Percentiles rank a stretch among this genome's conserved stretches.
phyloP scores from a whole-genome alignment of 2,113 vertebrate species.

The Syngnathus floridae region DNA sequence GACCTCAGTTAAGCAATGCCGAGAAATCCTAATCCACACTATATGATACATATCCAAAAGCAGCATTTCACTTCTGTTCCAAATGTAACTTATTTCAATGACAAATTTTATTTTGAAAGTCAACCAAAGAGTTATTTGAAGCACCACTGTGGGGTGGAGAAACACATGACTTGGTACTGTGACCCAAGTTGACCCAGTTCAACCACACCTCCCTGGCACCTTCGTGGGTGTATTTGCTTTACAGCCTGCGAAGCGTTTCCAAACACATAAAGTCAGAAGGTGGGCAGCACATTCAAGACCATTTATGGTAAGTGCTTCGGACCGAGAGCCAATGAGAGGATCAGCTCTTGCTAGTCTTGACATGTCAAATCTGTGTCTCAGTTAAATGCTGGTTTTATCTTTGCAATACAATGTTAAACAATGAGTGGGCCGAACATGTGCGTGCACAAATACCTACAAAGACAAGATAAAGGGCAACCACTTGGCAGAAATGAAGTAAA shows the following conservation, averaged over 20 bases:
- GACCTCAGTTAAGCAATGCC: not conserved
- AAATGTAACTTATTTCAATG: not conserved
- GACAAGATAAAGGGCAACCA: constrained; percentile 1
- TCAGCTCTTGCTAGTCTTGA: constrained; percentile 8
- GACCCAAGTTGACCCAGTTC: constrained; percentile 11
- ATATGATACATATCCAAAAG: not conserved
- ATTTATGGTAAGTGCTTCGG: constrained; percentile 54
- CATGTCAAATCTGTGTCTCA: not conserved
- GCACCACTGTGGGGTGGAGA: not conserved
- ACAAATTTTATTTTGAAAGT: not conserved
- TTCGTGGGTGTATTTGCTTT: constrained; percentile 44
- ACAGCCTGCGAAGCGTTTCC: constrained; percentile 38
- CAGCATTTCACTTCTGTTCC: not conserved
- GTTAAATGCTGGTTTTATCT: not conserved
- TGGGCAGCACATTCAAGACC: constrained; percentile 35
- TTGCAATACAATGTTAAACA: constrained; percentile 7
- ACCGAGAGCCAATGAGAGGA: constrained; percentile 12
- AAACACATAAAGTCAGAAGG: constrained; percentile 38
- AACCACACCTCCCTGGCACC: constrained; percentile 34
- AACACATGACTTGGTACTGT: not conserved
- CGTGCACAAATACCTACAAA: not conserved
- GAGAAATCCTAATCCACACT: not conserved
- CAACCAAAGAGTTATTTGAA: not conserved
- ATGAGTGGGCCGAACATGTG: not conserved
- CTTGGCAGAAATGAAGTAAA: not conserved